Evolutionary conservation across 2,797 vertebrate genomes (phyloP).

Genomic region (Anguilla megastoma): DNA sequence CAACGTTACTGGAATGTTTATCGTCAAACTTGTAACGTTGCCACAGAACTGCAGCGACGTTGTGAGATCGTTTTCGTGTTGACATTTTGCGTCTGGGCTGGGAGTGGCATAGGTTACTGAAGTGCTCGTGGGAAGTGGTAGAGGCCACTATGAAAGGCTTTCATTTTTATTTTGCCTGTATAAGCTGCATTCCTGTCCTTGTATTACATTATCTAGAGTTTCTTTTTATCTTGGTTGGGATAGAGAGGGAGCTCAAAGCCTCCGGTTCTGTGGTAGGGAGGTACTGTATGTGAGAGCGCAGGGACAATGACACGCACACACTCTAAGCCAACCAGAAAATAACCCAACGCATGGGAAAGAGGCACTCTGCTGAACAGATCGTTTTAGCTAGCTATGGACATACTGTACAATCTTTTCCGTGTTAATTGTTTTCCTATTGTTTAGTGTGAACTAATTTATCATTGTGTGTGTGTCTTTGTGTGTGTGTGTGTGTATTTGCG

Average conservation of each 20-base stretch:
- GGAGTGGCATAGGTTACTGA: background rate
- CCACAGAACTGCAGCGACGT: no score
- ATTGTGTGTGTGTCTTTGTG: constrained; percentile 29
- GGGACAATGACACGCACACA: background rate
- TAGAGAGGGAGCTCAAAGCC: background rate
- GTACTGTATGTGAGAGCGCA: background rate
- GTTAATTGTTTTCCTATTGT: constrained; percentile 15
- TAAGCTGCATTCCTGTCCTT: background rate
- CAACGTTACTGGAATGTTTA: no score
- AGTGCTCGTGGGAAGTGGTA: background rate
- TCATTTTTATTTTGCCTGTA: background rate
- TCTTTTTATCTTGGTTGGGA: background rate
- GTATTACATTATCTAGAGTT: background rate
- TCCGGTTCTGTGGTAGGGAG: background rate
- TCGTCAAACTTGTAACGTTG: no score
- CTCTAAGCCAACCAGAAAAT: constrained; percentile 35
- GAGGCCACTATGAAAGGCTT: background rate
- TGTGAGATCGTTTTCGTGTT: no score
- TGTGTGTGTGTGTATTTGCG: background rate
- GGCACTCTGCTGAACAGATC: constrained; percentile 32
- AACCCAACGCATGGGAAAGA: constrained; percentile 21
- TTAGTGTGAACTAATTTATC: background rate
- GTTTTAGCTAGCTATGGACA: constrained; percentile 45
- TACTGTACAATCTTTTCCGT: constrained; percentile 60
- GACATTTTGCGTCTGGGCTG: background rate